These are phyloP conservation scores for Idaea straminata DNA, from an alignment of 2,888 invertebrate species.

Conservation along the genomic window DNA sequence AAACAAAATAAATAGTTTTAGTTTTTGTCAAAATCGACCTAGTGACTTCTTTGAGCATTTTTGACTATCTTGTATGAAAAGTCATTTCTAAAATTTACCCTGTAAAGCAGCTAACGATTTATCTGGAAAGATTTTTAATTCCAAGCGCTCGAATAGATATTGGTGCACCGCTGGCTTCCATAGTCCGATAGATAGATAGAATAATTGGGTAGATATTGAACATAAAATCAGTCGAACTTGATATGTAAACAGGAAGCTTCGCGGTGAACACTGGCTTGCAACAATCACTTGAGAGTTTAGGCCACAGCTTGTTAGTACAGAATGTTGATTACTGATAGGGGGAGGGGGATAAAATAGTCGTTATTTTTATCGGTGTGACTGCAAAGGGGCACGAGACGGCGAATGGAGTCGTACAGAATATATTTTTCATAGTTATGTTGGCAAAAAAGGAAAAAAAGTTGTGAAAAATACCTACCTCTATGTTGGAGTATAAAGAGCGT, in stretches of 20 bases:
- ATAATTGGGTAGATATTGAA: not conserved
- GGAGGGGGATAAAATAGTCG: slow-evolving; percentile 10
- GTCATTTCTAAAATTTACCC: too few relatives aligned
- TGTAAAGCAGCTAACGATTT: too few relatives aligned
- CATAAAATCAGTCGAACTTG: not conserved
- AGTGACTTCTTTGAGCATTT: too few relatives aligned
- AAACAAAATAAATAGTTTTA: too few relatives aligned
- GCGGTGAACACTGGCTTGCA: slow-evolving; percentile 12
- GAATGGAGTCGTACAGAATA: slow-evolving; percentile 4
- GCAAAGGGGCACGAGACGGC: not conserved
- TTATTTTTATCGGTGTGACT: slow-evolving; percentile 9
- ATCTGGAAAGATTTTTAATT: too few relatives aligned
- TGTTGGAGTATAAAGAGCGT: not conserved
- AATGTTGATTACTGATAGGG: slow-evolving; percentile 4
- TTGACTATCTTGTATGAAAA: too few relatives aligned
- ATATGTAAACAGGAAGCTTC: not conserved
- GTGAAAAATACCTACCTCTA: not conserved
- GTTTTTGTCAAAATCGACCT: too few relatives aligned
- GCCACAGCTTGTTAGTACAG: slow-evolving; percentile 7
- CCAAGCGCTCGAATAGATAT: not conserved
- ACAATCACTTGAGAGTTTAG: slow-evolving; percentile 6
- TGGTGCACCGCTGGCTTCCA: not conserved
- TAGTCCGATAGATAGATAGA: not conserved
- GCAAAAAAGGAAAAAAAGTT: not conserved
- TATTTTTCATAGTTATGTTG: slow-evolving; percentile 11